Evolutionary conservation across 2,797 vertebrate genomes (phyloP).

Genomic region (Centroberyx gerrardi): DNA sequence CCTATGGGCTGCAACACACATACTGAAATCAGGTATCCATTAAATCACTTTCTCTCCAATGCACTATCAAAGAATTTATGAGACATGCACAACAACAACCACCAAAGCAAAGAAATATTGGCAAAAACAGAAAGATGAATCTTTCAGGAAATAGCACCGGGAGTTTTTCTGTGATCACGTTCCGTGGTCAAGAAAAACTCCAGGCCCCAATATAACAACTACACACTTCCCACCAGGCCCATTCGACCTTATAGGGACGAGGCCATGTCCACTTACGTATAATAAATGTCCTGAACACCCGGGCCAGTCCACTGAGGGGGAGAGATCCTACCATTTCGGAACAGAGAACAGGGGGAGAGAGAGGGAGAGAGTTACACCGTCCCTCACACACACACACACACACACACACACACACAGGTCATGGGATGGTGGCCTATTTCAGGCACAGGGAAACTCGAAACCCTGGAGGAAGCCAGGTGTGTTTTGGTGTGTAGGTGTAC

Average conservation of each 20-base stretch:
- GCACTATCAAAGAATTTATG: background rate
- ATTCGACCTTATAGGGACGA: conserved; percentile 46
- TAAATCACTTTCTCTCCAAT: background rate
- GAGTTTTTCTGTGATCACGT: conserved; percentile 34
- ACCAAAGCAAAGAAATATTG: conserved; percentile 14
- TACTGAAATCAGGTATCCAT: background rate
- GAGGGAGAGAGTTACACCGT: conserved; percentile 61
- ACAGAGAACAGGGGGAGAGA: conserved; percentile 72
- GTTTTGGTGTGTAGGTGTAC: background rate
- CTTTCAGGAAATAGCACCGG: background rate
- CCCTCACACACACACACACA: conserved; percentile 53
- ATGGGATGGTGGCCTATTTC: conserved; percentile 16
- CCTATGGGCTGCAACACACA: no score
- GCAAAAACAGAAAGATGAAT: conserved; percentile 10
- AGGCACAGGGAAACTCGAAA: background rate
- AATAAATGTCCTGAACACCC: conserved; percentile 81
- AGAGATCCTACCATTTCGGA: conserved; percentile 82
- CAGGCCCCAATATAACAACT: conserved; percentile 26
- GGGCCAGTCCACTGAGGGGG: conserved; percentile 84
- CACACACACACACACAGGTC: conserved; percentile 42
- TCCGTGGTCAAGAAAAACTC: conserved; percentile 36
- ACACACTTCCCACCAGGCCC: conserved; percentile 46
- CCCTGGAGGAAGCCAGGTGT: background rate
- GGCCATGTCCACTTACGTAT: conserved; percentile 84
- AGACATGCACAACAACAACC: conserved; percentile 29